Base-by-base conservation (phyloP, 2,113 vertebrate species). In the Eublepharis macularius region DNA sequence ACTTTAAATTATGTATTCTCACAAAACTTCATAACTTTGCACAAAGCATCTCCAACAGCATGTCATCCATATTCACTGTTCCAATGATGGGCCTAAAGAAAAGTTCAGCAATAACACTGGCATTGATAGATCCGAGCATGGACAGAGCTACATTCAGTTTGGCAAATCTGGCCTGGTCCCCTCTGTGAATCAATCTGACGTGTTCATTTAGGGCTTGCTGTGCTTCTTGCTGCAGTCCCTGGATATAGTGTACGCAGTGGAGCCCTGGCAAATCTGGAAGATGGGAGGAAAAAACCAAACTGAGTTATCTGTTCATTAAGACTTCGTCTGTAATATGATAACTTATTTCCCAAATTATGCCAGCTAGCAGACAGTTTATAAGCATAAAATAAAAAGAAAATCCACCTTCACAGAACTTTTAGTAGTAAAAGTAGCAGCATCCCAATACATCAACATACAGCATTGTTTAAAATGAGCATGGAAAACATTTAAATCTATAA, bases 11-110 rank as follows among this genome's bases (percentile, higher is more conserved):
- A 89, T 76, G 26, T 60, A 36, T 47, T 47, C 8, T 63, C 41
- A 88, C 43, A 88, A 0, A 2, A 21, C 70, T 92, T 94, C 84
- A 95, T 92, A 98, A 96, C 91, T 98, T 98, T 68, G 97, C 97
- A 94, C 98, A 99, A 94, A 99, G 98, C 98, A 99, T 99, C 94
- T 99, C 98, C 95, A 99, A 96, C 85, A 99, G 96, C 95, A 99
- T 98, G 90, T 99, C 98, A 94, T 99, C 99, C 96, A 99, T 99
- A 95, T 97, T 98, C 83, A 99, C 98, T 6, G 95, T 88, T 85
- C 99, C 98, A 86, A 98, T 99, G 93, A 99, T 97, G 49, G 98
- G 98, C 89, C 97, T 98, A 94, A 99, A 98, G 96, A 99, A 99
- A 36, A 99, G 97, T 94, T 99, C 98, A 0, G 97, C 96, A 87